phyloP scores from a whole-genome alignment of 2,888 invertebrate genomes.

The Pseudanteris insignis region DNA sequence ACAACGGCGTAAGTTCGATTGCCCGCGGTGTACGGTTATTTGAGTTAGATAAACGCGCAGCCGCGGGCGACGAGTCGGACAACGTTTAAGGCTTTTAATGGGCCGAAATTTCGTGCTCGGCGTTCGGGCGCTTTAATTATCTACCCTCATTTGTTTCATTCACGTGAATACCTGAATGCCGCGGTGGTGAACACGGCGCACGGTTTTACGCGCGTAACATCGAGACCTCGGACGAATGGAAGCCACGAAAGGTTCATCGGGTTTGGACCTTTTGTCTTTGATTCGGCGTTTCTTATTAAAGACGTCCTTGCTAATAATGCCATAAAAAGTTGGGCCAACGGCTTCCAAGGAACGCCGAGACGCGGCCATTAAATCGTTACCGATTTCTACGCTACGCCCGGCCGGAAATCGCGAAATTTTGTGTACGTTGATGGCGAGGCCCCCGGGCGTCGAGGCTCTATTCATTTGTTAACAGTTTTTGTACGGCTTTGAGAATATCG shows the following conservation, averaged over 20 bases:
- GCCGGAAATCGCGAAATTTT: constrained; percentile 40
- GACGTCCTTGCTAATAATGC: constrained; percentile 32
- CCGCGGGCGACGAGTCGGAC: constrained; percentile 49
- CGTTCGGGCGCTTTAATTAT: constrained; percentile 60
- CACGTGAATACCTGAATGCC: constrained; percentile 50
- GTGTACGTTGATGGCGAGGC: too few species aligned
- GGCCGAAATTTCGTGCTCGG: constrained; percentile 57
- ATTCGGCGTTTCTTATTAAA: constrained; percentile 44
- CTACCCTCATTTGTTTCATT: constrained; percentile 62
- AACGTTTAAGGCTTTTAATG: constrained; percentile 62
- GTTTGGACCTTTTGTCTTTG: constrained; percentile 36
- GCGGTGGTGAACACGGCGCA: too few species aligned
- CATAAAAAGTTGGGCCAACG: constrained; percentile 39
- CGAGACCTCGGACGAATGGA: too few species aligned
- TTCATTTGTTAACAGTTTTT: too few species aligned
- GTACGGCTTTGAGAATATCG: too few species aligned
- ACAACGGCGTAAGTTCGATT: too few species aligned
- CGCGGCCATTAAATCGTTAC: constrained; percentile 35
- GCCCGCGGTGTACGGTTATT: too few species aligned
- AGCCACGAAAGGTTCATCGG: constrained; percentile 13
- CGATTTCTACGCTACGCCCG: constrained; percentile 28
- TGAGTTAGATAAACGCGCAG: constrained; percentile 52
- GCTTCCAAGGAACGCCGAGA: constrained; percentile 36
- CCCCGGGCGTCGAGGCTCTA: too few species aligned
- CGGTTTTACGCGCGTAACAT: too few species aligned